Conservation (phyloP, 2,113 vertebrate genomes). For the Alaudala cheleensis region DNA sequence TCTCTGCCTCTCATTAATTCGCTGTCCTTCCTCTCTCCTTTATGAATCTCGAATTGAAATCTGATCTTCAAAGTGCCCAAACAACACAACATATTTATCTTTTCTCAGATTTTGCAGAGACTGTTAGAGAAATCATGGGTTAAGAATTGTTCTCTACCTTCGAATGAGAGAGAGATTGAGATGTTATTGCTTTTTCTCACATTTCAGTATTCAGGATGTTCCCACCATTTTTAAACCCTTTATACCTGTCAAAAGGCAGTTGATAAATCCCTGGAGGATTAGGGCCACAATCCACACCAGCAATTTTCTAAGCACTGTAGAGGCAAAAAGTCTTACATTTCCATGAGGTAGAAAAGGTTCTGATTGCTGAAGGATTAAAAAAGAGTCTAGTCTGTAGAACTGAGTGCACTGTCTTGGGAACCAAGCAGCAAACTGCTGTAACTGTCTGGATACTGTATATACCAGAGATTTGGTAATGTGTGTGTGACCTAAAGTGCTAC, state of each 20-base stretch:
- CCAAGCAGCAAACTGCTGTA: background rate
- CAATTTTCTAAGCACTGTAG: background rate
- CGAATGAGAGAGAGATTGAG: background rate
- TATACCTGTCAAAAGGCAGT: background rate
- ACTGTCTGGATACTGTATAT: background rate
- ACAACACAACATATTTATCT: background rate
- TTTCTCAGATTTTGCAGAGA: background rate
- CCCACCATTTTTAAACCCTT: background rate
- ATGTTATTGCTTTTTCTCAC: background rate
- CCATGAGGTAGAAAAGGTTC: background rate
- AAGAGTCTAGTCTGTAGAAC: background rate
- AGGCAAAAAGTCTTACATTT: background rate
- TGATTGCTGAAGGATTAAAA: background rate
- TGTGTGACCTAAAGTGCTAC: background rate
- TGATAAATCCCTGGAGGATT: background rate
- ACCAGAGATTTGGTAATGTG: background rate
- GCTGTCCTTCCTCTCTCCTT: background rate
- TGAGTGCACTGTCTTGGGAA: background rate
- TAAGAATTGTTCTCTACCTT: background rate
- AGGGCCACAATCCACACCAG: background rate
- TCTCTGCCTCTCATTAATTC: background rate
- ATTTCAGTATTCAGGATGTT: background rate
- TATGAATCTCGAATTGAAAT: background rate
- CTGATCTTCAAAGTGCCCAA: background rate
- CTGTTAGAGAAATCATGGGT: background rate